These are phyloP conservation scores for Rattus rattus DNA, from an alignment of 2,113 vertebrate genomes.

Conservation along the genomic window DNA sequence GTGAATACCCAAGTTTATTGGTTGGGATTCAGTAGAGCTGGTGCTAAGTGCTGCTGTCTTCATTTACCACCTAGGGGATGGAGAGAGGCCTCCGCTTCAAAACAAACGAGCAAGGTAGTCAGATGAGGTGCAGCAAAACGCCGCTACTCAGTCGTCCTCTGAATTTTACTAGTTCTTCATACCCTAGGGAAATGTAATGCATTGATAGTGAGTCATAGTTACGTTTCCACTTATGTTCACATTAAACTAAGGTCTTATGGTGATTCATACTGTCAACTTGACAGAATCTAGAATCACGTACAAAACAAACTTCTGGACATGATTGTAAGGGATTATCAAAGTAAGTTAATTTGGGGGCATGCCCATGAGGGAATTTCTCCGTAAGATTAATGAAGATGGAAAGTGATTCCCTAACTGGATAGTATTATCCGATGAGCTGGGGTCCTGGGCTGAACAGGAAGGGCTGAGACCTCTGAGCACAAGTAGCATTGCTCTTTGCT, in stretches of 20 bases:
- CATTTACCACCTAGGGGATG: not conserved
- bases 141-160: not conserved
- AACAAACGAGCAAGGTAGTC: not conserved
- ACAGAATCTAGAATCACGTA: not conserved
- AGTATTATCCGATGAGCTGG: not conserved
- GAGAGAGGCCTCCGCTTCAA: too few species aligned
- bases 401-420: too few species aligned
- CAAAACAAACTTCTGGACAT: not conserved
- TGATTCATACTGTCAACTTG: not conserved
- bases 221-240: not conserved
- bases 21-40: not conserved
- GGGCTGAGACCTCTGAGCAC: not conserved
- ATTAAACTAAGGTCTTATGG: not conserved
- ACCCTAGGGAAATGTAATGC: not conserved
- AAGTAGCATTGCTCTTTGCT: too few species aligned
- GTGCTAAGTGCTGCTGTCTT: not conserved
- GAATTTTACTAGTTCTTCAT: constrained; percentile 7
- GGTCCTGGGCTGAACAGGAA: not conserved
- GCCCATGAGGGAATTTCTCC: not conserved
- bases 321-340: not conserved
- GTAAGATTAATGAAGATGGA: not conserved
- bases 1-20: not conserved
- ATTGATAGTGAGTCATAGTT: not conserved
- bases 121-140: not conserved
- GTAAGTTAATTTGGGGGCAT: not conserved